These are phyloP conservation scores for Oxycera nigricornis DNA, from an alignment of 2,888 invertebrate genomes.

Conservation along the genomic window DNA sequence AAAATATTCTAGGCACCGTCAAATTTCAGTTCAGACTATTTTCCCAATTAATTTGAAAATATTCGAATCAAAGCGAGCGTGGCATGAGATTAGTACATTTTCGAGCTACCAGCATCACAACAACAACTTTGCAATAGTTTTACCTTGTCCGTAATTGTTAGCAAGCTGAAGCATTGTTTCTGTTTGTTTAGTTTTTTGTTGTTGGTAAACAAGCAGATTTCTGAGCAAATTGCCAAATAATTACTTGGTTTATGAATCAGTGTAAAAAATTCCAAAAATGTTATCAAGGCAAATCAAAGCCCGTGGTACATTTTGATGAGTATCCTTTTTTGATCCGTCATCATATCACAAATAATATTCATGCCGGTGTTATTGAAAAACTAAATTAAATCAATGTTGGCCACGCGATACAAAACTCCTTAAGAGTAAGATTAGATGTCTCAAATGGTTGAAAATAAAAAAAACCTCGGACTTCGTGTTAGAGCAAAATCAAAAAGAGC, in stretches of 20 bases:
- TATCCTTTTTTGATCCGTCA: constrained; percentile 4
- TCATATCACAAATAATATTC: constrained; percentile 14
- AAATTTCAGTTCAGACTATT: background rate
- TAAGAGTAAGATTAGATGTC: background rate
- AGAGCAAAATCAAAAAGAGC: background rate
- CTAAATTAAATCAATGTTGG: background rate
- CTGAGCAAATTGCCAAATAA: background rate
- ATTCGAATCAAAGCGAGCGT: background rate
- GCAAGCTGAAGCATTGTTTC: background rate
- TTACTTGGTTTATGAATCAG: background rate
- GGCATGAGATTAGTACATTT: background rate
- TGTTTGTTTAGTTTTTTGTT: background rate
- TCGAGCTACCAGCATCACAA: background rate
- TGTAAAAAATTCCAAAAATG: background rate
- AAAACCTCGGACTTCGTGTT: constrained; percentile 7
- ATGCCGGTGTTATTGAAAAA: constrained; percentile 29
- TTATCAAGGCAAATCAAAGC: constrained; percentile 25
- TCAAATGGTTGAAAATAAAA: background rate
- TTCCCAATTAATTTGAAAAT: background rate
- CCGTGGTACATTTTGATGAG: background rate
- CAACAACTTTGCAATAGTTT: constrained; percentile 1
- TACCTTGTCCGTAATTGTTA: constrained; percentile 25
- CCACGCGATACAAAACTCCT: constrained; percentile 17
- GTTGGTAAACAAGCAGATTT: background rate
- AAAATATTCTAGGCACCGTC: background rate